Conservation (phyloP, 2,888 invertebrate species). For the Aphidius colemani region DNA sequence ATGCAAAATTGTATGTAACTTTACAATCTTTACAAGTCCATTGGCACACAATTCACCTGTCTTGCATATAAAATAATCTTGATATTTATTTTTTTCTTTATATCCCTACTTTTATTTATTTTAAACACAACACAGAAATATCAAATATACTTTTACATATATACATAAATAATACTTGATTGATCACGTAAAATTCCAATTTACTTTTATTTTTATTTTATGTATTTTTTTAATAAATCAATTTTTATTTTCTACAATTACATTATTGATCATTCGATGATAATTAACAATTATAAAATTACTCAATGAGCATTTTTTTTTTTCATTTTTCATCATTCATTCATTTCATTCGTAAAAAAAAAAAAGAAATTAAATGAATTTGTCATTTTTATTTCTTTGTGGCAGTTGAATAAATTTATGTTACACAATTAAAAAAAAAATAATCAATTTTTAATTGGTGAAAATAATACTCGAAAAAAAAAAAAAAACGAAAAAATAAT, state of each 20-base stretch:
- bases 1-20: conserved; percentile 8
- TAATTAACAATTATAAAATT: conserved; percentile 7
- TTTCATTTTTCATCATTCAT: no score
- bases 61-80: conserved; percentile 6
- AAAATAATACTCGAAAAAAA: conserved; percentile 8
- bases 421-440: background rate
- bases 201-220: conserved; percentile 17
- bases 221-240: no score
- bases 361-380: no score
- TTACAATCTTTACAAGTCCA: conserved; percentile 23
- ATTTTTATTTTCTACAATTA: no score
- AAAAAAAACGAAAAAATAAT: conserved; percentile 11
- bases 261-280: conserved; percentile 5
- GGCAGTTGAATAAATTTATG: no score
- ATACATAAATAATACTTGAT: conserved; percentile 14
- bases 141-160: conserved; percentile 6
- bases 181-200: conserved; percentile 23
- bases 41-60: conserved; percentile 18
- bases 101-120: no score
- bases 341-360: no score
- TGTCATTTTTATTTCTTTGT: no score
- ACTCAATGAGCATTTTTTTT: conserved; percentile 11
- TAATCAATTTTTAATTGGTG: background rate
- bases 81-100: background rate
- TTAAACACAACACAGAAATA: no score